Conservation (phyloP, 2,113 vertebrate genomes). For the Lynx canadensis region DNA sequence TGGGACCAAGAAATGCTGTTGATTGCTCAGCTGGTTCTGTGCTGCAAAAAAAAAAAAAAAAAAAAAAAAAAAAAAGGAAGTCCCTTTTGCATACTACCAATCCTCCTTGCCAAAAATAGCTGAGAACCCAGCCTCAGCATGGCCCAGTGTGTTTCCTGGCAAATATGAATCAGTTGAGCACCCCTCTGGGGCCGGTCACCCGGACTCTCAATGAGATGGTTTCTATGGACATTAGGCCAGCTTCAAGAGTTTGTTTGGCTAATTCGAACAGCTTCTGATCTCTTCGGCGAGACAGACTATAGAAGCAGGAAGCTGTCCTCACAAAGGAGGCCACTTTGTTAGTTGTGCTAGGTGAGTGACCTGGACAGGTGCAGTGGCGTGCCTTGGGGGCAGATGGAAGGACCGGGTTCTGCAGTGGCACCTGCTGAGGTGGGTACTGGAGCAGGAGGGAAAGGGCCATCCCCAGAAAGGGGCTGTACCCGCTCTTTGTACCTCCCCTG, state of each 20-base stretch:
- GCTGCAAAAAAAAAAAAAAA: not conserved
- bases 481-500: not conserved
- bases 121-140: not conserved
- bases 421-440: not conserved
- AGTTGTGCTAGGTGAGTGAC: not conserved
- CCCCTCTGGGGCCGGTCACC: not conserved
- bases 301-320: not conserved
- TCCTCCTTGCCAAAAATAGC: conserved; percentile 67
- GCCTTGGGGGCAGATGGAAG: not conserved
- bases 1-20: not conserved
- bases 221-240: not conserved
- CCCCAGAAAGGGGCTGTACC: not conserved
- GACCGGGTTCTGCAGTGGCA: accelerated
- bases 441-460: not conserved
- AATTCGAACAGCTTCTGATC: not conserved
- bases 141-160: conserved; percentile 42
- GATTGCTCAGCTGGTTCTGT: not conserved
- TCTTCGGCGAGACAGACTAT: accelerated
- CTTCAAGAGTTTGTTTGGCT: not conserved
- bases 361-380: not conserved
- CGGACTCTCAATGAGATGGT: not conserved
- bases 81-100: conserved; percentile 62
- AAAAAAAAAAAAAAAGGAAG: conserved; percentile 55
- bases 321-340: not conserved
- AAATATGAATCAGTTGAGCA: not conserved